phyloP scores from a whole-genome alignment of 1,140 invertebrate species.

The Atta colombica region DNA sequence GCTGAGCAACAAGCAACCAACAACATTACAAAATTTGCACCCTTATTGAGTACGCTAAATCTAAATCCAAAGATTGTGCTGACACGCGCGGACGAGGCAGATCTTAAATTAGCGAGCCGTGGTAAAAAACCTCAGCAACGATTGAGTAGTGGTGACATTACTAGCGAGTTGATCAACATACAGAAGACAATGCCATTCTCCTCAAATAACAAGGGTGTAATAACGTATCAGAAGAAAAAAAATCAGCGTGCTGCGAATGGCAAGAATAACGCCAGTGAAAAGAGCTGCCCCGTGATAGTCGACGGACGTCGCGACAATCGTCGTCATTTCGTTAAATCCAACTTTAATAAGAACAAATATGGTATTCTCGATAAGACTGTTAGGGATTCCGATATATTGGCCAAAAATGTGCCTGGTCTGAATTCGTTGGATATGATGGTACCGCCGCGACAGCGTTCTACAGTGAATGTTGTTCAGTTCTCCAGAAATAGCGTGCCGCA shows the following conservation, averaged over 20 bases:
- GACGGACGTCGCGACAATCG: slow-evolving; percentile 7
- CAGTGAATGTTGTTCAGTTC: slow-evolving; percentile 89
- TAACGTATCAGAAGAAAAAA: slow-evolving; percentile 81
- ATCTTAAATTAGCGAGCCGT: slow-evolving; percentile 74
- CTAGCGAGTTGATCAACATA: slow-evolving; percentile 81
- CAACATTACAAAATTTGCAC: slow-evolving; percentile 82
- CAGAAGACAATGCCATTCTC: slow-evolving; percentile 82
- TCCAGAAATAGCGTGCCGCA: slow-evolving; percentile 84
- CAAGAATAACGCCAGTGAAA: slow-evolving; percentile 30
- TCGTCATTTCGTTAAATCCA: slow-evolving; percentile 72
- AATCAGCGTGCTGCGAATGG: slow-evolving; percentile 61
- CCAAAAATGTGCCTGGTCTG: slow-evolving; percentile 86
- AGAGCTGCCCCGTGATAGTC: slow-evolving; percentile 8
- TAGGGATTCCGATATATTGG: slow-evolving; percentile 83
- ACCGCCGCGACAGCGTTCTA: slow-evolving; percentile 86
- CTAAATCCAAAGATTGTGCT: slow-evolving; percentile 87
- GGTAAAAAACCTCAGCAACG: slow-evolving; percentile 79
- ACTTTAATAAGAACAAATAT: slow-evolving; percentile 79
- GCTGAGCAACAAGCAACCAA: slow-evolving; percentile 68
- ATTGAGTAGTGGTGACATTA: slow-evolving; percentile 80
- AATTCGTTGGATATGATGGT: slow-evolving; percentile 88
- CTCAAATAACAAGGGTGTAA: slow-evolving; percentile 80
- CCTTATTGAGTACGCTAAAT: slow-evolving; percentile 86
- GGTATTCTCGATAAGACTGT: slow-evolving; percentile 81
- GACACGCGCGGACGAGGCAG: slow-evolving; percentile 83